phyloP scores from a whole-genome alignment of 2,113 vertebrate genomes.

The Calyptomena viridis region DNA sequence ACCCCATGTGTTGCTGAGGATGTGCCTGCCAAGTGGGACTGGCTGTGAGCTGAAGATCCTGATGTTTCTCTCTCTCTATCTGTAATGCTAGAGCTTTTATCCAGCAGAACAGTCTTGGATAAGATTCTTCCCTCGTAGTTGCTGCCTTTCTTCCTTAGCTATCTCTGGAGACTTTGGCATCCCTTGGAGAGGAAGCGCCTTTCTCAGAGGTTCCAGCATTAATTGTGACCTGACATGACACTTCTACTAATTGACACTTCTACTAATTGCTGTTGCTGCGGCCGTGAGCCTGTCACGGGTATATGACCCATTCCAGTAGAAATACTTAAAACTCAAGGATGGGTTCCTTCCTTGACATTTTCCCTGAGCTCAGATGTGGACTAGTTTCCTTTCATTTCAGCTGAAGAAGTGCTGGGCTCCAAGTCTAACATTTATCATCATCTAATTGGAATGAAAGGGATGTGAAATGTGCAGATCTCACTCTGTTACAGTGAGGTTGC shows the following conservation, averaged over 20 bases:
- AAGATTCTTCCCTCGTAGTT: not conserved
- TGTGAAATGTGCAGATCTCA: not conserved
- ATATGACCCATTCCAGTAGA: not conserved
- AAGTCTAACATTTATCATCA: not conserved
- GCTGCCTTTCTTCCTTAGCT: not conserved
- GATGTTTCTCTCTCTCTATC: not conserved
- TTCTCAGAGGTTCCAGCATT: not conserved
- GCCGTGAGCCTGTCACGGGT: not conserved
- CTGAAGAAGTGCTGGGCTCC: not conserved
- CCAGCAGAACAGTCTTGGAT: not conserved
- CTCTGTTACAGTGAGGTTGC: not conserved
- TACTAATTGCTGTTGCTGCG: not conserved
- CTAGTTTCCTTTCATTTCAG: not conserved
- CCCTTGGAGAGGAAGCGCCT: fast-evolving
- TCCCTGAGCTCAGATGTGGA: not conserved
- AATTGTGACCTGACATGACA: not conserved
- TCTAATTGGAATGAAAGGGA: not conserved
- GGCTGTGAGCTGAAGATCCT: not conserved
- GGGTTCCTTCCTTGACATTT: not conserved
- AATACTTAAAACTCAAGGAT: not conserved
- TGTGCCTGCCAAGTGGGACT: not conserved
- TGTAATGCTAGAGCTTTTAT: not conserved
- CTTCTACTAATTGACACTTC: not conserved
- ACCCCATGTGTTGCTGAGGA: not conserved
- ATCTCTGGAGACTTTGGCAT: not conserved